phyloP scores from a whole-genome alignment of 1,140 invertebrate genomes.

The Drosophila rhopaloa region DNA sequence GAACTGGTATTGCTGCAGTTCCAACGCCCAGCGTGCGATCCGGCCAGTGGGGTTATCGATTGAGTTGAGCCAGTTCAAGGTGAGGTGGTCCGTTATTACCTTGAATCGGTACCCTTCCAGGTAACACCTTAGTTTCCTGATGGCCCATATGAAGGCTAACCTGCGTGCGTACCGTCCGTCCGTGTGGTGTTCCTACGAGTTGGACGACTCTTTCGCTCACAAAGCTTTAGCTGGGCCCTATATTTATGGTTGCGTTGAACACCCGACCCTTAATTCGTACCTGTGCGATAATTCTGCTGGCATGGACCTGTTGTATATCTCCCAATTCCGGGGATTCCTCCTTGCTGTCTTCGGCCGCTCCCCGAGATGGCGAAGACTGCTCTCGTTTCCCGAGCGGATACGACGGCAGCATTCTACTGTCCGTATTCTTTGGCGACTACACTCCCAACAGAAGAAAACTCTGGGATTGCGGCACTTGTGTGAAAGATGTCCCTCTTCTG shows the following conservation, averaged over 20 bases:
- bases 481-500: not conserved
- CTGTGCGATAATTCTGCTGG: not conserved
- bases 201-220: not conserved
- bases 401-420: not conserved
- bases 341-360: not conserved
- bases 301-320: not conserved
- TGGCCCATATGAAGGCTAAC: too few relatives aligned
- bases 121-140: too few relatives aligned
- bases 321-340: not conserved
- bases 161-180: not conserved
- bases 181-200: not conserved
- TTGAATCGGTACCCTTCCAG: too few relatives aligned
- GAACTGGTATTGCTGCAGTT: too few relatives aligned
- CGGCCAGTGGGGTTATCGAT: too few relatives aligned
- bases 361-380: conserved; percentile 1
- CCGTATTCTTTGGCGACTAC: not conserved
- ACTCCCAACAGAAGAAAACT: not conserved
- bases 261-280: not conserved
- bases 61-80: too few relatives aligned
- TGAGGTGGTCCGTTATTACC: too few relatives aligned
- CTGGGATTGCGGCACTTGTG: not conserved
- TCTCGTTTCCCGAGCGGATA: not conserved
- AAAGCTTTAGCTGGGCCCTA: not conserved
- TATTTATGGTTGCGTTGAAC: not conserved
- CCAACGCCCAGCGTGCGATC: too few relatives aligned